Conservation (phyloP, 2,113 vertebrate species). For the Albula glossodonta region DNA sequence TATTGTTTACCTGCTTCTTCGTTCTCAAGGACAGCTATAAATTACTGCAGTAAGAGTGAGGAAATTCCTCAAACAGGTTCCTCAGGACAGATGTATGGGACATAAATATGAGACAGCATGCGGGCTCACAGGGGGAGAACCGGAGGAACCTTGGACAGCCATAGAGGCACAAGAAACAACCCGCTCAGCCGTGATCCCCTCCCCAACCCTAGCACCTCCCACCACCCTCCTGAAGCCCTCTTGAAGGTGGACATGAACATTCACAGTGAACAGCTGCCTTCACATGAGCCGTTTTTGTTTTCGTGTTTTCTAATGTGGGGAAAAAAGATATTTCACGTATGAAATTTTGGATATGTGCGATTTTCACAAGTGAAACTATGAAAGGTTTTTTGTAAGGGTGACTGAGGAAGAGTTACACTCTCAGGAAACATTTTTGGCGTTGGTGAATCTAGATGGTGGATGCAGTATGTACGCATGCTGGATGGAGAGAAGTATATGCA, state of each 20-base stretch:
- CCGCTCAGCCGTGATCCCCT: constrained; percentile 10
- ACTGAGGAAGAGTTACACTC: not conserved
- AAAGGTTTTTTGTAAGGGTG: not conserved
- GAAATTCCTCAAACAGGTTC: constrained; percentile 22
- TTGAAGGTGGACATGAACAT: not conserved
- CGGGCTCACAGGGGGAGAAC: not conserved
- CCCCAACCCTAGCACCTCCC: not conserved
- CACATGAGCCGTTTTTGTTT: too few species aligned
- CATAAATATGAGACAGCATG: constrained; percentile 20
- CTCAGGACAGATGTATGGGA: constrained; percentile 19
- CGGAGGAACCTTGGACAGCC: constrained; percentile 5
- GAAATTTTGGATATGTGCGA: too few species aligned
- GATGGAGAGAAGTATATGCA: not conserved
- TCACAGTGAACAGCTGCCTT: too few species aligned
- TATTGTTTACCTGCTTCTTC: not conserved
- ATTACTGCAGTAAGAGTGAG: constrained; percentile 21
- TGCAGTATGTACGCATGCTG: not conserved
- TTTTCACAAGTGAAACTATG: too few species aligned
- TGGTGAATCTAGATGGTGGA: not conserved
- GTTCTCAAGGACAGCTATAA: constrained; percentile 20
- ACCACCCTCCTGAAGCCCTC: not conserved
- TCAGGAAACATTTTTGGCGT: not conserved
- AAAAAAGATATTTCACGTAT: too few species aligned
- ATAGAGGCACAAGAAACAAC: constrained; percentile 23
- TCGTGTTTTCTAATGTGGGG: too few species aligned